Evolutionary conservation across 2,888 invertebrate genomes (phyloP), one percentile per base, ranked within the genome.

Genomic region (Agrochola circellaris): DNA sequence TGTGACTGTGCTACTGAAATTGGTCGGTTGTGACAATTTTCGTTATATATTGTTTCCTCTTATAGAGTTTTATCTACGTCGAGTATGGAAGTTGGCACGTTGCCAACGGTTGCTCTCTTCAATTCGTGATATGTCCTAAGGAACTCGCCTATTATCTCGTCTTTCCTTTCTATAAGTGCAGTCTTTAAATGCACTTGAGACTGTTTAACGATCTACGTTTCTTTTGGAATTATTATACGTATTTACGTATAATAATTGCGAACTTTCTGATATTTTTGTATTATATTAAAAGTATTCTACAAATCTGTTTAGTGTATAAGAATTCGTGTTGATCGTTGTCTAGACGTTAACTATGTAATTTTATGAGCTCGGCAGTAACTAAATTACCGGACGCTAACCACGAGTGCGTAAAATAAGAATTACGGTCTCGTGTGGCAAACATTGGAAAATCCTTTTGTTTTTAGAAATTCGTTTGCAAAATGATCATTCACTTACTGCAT

Each of bases 81-180:
- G 87, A 86, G 90, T 92, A 93, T 90, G 93, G 93, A 92, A 90
- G 92, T 93, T 96, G 96, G 95, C 94, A 87, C 74, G 56, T 73
- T 77, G 89, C 94, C 95, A 93, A 90, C 86, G 82, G 89, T 91
- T 92, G 86, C 88, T 89, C 83, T 89, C 89, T 91, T 91, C 88
- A 75, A 77, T 86, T 82, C 61, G 61, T 86, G 69, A 85, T 79
- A 60, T 68, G 58, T 34, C 76, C 68, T 81, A 65, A 79, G 77
- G 74, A 81, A 65, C 77, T 83, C 34, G 60, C 64, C 77, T 72
- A 75, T 78, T 74, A 64, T 45, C 51, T 88, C 48, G 54, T 75
- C 67, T 76, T 83, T 77, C 58, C 72, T 74, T 73, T 74, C 68
- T 79, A 51, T 75, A 79, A 75, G 65, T 73, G 42, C 42, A 58